Evolutionary conservation across 1,140 invertebrate species (phyloP).

Genomic region (Polypedilum pembai): DNA sequence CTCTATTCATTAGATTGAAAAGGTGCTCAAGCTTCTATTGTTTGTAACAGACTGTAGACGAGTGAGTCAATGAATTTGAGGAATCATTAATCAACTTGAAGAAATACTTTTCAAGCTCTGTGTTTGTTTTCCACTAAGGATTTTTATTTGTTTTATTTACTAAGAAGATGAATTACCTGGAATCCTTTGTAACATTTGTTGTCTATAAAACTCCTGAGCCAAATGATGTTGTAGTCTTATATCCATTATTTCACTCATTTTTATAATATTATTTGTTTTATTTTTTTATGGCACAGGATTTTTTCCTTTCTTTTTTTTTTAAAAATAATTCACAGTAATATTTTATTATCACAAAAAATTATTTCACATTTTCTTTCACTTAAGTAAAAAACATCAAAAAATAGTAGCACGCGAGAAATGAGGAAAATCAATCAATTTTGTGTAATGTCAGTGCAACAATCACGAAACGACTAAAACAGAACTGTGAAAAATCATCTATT

Average conservation of each 20-base stretch:
- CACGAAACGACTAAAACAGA: not conserved
- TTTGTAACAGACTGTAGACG: not conserved
- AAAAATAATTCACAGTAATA: not conserved
- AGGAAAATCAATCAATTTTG: not conserved
- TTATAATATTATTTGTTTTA: no score
- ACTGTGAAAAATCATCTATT: constrained; percentile 20
- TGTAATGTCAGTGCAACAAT: not conserved
- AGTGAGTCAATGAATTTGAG: not conserved
- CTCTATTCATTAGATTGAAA: not conserved
- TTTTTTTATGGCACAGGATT: constrained; percentile 10
- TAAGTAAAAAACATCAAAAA: not conserved
- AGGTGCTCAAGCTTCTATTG: not conserved
- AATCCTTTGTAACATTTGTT: constrained; percentile 44
- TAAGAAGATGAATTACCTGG: constrained; percentile 36
- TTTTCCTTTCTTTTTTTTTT: not conserved
- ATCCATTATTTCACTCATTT: constrained; percentile 43
- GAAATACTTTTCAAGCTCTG: not conserved
- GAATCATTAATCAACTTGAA: constrained; percentile 5
- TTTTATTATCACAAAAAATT: constrained; percentile 4
- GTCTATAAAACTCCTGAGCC: constrained; percentile 42
- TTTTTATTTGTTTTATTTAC: not conserved
- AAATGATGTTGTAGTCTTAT: constrained; percentile 42
- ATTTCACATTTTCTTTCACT: not conserved
- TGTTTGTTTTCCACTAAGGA: constrained; percentile 6
- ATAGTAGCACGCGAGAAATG: not conserved